A percentile compares a stretch with the other conserved stretches of the same genome.
These are phyloP conservation scores for Vanessa cardui DNA, from an alignment of 2,888 invertebrate genomes.

Conservation along the genomic window DNA sequence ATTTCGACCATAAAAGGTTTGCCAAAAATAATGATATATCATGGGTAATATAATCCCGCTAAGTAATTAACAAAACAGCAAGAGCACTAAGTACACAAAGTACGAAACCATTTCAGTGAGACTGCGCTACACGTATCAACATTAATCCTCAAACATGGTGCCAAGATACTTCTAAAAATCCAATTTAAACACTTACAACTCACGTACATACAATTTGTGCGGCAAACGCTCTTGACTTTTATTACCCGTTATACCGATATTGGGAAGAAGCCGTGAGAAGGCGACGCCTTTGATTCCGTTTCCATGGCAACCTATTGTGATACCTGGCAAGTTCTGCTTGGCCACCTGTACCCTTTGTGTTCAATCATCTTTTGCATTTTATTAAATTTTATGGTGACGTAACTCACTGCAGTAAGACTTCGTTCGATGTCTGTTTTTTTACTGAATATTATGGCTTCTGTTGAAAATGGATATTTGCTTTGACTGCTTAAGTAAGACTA, in stretches of 20 bases:
- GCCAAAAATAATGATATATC: not conserved
- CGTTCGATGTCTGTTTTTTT: constrained; percentile 1
- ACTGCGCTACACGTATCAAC: constrained; percentile 33
- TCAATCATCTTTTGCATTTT: constrained; percentile 43
- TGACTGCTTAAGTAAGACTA: constrained; percentile 3
- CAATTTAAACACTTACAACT: constrained; percentile 55
- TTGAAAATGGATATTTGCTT: constrained; percentile 11
- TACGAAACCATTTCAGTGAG: constrained; percentile 27
- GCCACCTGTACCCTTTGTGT: constrained; percentile 42
- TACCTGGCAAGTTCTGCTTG: constrained; percentile 38
- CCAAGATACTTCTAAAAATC: constrained; percentile 50
- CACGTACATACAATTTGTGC: constrained; percentile 55
- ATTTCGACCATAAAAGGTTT: not conserved
- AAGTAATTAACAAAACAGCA: constrained; percentile 17
- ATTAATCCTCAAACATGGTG: constrained; percentile 36
- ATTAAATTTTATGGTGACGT: constrained; percentile 34
- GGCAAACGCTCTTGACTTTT: constrained; percentile 62
- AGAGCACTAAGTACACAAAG: constrained; percentile 4
- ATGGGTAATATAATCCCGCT: constrained; percentile 17
- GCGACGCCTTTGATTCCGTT: constrained; percentile 46
- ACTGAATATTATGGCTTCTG: constrained; percentile 7
- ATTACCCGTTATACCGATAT: constrained; percentile 68
- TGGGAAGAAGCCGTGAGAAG: constrained; percentile 53
- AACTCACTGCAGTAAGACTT: constrained; percentile 8
- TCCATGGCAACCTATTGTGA: constrained; percentile 45